Conservation (phyloP, 2,888 invertebrate genomes). For the Cosmorhoe ocellata region DNA sequence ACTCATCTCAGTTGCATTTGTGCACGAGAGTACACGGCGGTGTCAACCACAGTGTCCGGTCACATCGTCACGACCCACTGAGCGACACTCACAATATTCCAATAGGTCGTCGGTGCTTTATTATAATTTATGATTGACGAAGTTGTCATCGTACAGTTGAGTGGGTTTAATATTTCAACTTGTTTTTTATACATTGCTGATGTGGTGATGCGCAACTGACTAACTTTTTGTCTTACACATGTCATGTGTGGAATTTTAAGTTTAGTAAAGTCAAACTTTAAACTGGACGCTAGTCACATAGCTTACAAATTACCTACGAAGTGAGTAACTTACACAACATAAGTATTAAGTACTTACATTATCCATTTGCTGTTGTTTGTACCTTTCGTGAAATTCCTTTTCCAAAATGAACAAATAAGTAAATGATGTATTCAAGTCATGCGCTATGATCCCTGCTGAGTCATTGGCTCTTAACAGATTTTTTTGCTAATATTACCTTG, state of each 20-base stretch:
- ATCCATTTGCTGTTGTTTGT: too few species aligned
- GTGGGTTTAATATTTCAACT: neutral
- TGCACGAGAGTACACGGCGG: constrained; percentile 20
- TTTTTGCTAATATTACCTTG: too few species aligned
- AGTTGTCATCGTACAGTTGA: constrained; percentile 11
- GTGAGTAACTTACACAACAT: too few species aligned
- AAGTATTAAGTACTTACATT: too few species aligned
- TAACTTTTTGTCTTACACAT: too few species aligned
- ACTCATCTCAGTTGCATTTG: constrained; percentile 1
- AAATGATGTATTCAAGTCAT: too few species aligned
- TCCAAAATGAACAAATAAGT: too few species aligned
- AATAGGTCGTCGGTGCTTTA: constrained; percentile 36
- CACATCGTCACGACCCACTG: constrained; percentile 59
- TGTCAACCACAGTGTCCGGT: constrained; percentile 66
- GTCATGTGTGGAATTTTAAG: neutral
- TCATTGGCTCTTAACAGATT: too few species aligned
- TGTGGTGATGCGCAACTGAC: neutral
- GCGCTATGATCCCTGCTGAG: too few species aligned
- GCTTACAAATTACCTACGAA: too few species aligned
- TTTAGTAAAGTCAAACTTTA: neutral
- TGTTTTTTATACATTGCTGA: neutral
- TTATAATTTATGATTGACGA: constrained; percentile 25
- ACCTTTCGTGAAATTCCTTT: too few species aligned
- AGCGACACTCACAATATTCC: constrained; percentile 53
- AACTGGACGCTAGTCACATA: too few species aligned